A percentile compares a stretch with the other conserved stretches of the same genome.
phyloP scores from a whole-genome alignment of 1,140 invertebrate genomes.

The Thalassaphorura encarpata region DNA sequence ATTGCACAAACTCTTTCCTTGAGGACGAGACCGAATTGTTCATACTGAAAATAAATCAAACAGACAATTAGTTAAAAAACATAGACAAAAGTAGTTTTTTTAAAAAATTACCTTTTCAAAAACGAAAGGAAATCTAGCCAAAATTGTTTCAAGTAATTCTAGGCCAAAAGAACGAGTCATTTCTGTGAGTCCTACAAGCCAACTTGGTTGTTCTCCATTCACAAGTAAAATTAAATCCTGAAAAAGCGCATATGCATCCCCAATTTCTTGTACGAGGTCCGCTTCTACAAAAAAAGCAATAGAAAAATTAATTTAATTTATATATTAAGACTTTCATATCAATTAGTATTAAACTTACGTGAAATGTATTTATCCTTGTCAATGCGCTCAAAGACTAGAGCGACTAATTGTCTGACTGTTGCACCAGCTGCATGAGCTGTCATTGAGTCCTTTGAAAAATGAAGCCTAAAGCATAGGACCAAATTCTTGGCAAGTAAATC shows the following conservation, averaged over 20 bases:
- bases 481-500: slow-evolving; percentile 89
- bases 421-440: slow-evolving; percentile 95
- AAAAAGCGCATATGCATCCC: slow-evolving; percentile 80
- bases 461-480: slow-evolving; percentile 88
- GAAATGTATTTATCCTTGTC: slow-evolving; percentile 42
- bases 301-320: neutral
- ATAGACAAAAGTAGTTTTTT: too few relatives aligned
- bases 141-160: slow-evolving; percentile 84
- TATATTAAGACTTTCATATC: neutral
- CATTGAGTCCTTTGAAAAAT: slow-evolving; percentile 85
- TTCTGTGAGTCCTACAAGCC: slow-evolving; percentile 90
- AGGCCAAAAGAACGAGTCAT: slow-evolving; percentile 95
- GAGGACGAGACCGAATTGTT: slow-evolving; percentile 86
- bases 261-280: slow-evolving; percentile 48
- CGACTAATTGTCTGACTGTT: slow-evolving; percentile 91
- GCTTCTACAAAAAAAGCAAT: slow-evolving; percentile 10
- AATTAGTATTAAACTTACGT: neutral
- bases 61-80: slow-evolving; percentile 21
- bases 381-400: slow-evolving; percentile 90
- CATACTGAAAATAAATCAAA: slow-evolving; percentile 55
- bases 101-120: slow-evolving; percentile 73
- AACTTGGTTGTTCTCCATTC: slow-evolving; percentile 89
- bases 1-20: slow-evolving; percentile 95
- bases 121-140: slow-evolving; percentile 80
- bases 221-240: slow-evolving; percentile 88